These are phyloP conservation scores for Nomada ruficornis DNA, from an alignment of 2,888 invertebrate genomes.

Conservation along the genomic window DNA sequence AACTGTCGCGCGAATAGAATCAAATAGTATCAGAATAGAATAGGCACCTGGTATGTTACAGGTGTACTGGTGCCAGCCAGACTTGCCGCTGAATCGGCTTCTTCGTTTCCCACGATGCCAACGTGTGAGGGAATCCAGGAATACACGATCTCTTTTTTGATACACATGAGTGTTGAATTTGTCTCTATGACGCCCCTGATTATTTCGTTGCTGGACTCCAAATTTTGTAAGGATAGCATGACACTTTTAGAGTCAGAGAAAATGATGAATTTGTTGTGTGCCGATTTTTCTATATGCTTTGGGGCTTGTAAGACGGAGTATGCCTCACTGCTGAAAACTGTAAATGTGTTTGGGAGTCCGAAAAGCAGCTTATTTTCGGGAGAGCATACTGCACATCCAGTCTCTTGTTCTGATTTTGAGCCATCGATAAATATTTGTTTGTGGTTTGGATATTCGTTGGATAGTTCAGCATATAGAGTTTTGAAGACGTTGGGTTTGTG, in stretches of 20 bases:
- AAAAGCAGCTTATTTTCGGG: background rate
- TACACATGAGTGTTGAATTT: background rate
- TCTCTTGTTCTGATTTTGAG: background rate
- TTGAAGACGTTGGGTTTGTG: background rate
- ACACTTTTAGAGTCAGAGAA: constrained; percentile 2
- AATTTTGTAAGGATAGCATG: background rate
- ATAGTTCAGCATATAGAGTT: background rate
- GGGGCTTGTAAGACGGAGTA: background rate
- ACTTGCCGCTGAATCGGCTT: background rate
- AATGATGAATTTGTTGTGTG: background rate
- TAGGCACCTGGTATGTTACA: too few relatives aligned
- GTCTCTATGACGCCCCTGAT: constrained; percentile 2
- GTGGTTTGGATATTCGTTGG: too few relatives aligned
- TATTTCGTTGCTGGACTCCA: constrained; percentile 9
- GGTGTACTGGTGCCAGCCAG: too few relatives aligned
- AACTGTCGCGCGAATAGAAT: too few relatives aligned
- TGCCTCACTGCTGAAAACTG: constrained; percentile 8
- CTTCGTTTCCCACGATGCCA: constrained; percentile 12
- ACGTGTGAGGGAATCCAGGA: constrained; percentile 8
- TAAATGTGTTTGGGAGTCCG: background rate
- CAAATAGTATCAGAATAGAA: too few relatives aligned
- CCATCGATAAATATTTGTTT: background rate
- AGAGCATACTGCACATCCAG: constrained; percentile 2
- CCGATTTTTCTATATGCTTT: background rate
- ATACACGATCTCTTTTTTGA: background rate